phyloP scores from a whole-genome alignment of 2,888 invertebrate genomes.

The Auanema sp. region DNA sequence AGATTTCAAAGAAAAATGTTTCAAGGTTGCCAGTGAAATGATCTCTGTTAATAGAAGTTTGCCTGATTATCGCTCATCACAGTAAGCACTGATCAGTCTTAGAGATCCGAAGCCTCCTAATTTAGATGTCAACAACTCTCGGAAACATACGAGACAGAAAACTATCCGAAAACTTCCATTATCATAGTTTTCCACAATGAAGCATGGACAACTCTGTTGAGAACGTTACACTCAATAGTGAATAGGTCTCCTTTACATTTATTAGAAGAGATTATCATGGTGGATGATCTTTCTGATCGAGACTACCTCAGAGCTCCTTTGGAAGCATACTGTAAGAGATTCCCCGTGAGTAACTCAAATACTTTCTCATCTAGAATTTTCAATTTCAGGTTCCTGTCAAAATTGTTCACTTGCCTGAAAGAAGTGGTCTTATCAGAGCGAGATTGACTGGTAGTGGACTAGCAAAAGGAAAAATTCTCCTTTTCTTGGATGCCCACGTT shows the following conservation, averaged over 20 bases:
- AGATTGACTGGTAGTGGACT: conserved; percentile 88
- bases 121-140: conserved; percentile 25
- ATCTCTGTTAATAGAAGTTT: conserved; percentile 93
- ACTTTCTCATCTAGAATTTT: neutral
- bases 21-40: conserved; percentile 96
- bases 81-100: conserved; percentile 13
- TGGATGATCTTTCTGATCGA: conserved; percentile 62
- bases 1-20: conserved; percentile 3
- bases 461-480: conserved; percentile 85
- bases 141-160: conserved; percentile 57
- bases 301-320: conserved; percentile 60
- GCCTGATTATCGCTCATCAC: conserved; percentile 76
- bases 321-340: conserved; percentile 53
- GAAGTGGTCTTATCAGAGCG: conserved; percentile 93
- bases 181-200: conserved; percentile 99
- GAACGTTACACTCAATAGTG: conserved; percentile 67
- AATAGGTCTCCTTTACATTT: conserved; percentile 59
- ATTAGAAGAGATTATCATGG: conserved; percentile 62
- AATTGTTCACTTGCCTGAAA: conserved; percentile 80
- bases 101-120: conserved; percentile 1
- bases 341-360: conserved; percentile 36
- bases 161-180: conserved; percentile 88
- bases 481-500: conserved; percentile 95
- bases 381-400: conserved; percentile 80
- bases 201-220: conserved; percentile 91